Conservation (phyloP, 2,888 invertebrate species). For the Tribolium freemani region DNA sequence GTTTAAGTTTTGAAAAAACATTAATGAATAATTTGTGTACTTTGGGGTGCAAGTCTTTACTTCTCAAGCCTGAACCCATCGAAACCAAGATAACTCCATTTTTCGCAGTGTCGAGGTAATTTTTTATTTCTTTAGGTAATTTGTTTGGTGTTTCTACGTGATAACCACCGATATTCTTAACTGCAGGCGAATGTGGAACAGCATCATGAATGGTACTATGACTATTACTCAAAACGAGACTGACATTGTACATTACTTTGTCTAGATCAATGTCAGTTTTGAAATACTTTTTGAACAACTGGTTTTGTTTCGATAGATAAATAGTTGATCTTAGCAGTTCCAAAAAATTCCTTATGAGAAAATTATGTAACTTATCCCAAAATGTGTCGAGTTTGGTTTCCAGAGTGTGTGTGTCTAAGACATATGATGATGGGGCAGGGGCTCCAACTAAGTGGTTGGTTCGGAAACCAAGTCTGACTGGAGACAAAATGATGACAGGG, state of each 20-base stretch:
- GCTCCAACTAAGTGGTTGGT: slow-evolving; percentile 68
- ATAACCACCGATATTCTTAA: slow-evolving; percentile 72
- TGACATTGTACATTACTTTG: slow-evolving; percentile 55
- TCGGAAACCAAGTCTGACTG: slow-evolving; percentile 65
- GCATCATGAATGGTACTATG: slow-evolving; percentile 70
- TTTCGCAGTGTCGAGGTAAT: slow-evolving; percentile 50
- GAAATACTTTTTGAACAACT: slow-evolving; percentile 54
- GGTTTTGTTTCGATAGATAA: slow-evolving; percentile 48
- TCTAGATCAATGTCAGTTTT: slow-evolving; percentile 51
- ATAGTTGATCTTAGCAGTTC: slow-evolving; percentile 53
- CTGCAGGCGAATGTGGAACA: slow-evolving; percentile 70
- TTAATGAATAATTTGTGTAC: slow-evolving; percentile 58
- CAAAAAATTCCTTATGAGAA: slow-evolving; percentile 52
- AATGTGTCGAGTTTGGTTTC: slow-evolving; percentile 69
- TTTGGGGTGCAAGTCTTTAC: slow-evolving; percentile 56
- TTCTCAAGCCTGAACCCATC: slow-evolving; percentile 66
- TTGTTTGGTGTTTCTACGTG: slow-evolving; percentile 63
- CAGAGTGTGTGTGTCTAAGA: slow-evolving; percentile 63
- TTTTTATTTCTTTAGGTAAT: slow-evolving; percentile 52
- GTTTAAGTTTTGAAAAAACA: slow-evolving; percentile 63
- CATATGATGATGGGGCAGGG: slow-evolving; percentile 65
- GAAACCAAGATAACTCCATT: slow-evolving; percentile 64
- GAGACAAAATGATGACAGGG: slow-evolving; percentile 61
- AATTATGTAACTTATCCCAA: slow-evolving; percentile 69
- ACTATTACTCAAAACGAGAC: slow-evolving; percentile 59